A percentile compares a stretch with the other conserved stretches of the same genome.
Conservation (phyloP, 2,113 vertebrate species). For the Serilophus lunatus region DNA sequence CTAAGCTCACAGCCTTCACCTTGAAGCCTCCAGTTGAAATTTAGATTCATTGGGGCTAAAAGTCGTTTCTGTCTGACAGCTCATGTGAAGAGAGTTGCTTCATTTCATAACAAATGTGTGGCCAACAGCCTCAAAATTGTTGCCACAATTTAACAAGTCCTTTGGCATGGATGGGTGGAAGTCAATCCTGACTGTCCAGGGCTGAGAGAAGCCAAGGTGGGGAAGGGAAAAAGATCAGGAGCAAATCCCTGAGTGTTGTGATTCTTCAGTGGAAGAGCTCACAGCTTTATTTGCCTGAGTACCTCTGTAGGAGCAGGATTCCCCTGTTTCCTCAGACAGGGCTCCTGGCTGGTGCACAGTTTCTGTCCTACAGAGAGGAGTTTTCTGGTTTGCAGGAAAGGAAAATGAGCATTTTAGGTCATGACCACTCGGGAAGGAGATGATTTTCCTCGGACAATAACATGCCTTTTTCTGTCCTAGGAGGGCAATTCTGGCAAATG, state of each 20-base stretch:
- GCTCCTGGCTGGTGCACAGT: rapidly evolving
- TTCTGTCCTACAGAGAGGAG: not conserved
- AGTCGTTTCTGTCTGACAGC: slow-evolving; percentile 26
- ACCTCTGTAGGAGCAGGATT: not conserved
- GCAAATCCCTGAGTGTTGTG: not conserved
- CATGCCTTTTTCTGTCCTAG: not conserved
- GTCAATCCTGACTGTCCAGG: not conserved
- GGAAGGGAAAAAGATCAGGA: not conserved
- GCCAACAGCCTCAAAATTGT: slow-evolving; percentile 21
- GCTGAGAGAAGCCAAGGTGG: not conserved
- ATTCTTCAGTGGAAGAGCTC: not conserved
- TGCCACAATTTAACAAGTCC: not conserved
- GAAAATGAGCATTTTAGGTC: not conserved
- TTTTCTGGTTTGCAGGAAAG: not conserved
- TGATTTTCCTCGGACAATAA: not conserved
- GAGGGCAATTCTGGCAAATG: not conserved
- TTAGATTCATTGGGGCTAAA: not conserved
- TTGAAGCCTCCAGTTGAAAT: slow-evolving; percentile 23
- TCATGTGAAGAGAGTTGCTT: slow-evolving; percentile 12
- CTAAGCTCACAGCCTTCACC: slow-evolving; percentile 17
- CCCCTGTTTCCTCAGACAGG: not conserved
- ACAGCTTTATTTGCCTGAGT: not conserved
- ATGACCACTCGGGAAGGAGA: not conserved
- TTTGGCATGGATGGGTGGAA: not conserved
- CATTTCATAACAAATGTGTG: slow-evolving; percentile 10